Conservation (phyloP, 2,113 vertebrate species). For the Montifringilla adamsi region DNA sequence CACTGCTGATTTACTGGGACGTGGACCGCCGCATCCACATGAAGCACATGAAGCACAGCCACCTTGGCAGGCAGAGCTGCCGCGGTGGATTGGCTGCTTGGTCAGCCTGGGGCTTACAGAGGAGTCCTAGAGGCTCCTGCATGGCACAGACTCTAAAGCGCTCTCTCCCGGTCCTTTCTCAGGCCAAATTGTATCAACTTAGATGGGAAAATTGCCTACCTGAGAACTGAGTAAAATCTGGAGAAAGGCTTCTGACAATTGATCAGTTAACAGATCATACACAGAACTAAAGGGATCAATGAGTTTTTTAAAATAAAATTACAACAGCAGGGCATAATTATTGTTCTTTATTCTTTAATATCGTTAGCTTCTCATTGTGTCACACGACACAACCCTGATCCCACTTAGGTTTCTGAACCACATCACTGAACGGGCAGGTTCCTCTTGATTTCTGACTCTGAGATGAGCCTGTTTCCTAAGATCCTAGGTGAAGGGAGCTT, state of each 20-base stretch:
- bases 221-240: background rate
- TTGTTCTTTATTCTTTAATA: background rate
- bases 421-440: accelerated
- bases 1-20: background rate
- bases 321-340: background rate
- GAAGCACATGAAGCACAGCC: background rate
- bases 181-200: background rate
- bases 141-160: background rate
- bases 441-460: background rate
- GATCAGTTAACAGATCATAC: background rate
- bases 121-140: background rate
- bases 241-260: background rate
- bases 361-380: background rate
- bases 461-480: background rate
- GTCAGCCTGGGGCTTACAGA: background rate
- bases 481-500: background rate
- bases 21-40: background rate
- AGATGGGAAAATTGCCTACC: background rate
- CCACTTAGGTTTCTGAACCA: background rate
- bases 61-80: background rate
- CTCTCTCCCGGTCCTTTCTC: background rate
- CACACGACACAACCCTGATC: accelerated
- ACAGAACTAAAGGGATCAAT: background rate
- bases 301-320: background rate
- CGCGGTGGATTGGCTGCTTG: background rate